Percentiles rank a stretch among this genome's conserved stretches.
These are phyloP conservation scores for Caenorhabditis sp. DNA, from an alignment of 2,888 invertebrate genomes.

Conservation along the genomic window DNA sequence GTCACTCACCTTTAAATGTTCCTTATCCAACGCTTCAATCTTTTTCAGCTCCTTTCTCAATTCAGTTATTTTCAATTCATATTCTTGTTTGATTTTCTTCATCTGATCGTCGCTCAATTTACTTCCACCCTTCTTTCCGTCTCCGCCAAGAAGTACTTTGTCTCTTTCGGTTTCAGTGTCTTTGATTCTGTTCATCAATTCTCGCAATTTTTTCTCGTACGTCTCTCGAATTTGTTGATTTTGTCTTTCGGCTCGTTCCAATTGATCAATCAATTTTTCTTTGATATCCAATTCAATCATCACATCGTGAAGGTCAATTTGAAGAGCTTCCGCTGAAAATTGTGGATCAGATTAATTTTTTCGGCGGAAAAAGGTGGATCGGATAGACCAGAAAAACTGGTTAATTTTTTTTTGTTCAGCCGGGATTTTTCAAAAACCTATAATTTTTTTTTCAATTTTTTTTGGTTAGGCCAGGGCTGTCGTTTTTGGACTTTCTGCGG, in stretches of 20 bases:
- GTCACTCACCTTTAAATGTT: slow-evolving; percentile 78
- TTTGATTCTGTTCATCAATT: slow-evolving; percentile 44
- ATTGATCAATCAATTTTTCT: slow-evolving; percentile 88
- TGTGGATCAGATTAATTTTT: too few species aligned
- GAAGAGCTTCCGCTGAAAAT: slow-evolving; percentile 26
- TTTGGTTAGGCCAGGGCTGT: too few species aligned
- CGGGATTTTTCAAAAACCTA: too few species aligned
- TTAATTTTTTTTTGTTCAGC: too few species aligned
- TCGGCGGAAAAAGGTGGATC: too few species aligned
- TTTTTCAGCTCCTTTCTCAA: slow-evolving; percentile 87
- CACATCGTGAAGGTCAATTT: slow-evolving; percentile 85
- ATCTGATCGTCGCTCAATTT: slow-evolving; percentile 41
- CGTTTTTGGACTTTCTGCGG: too few species aligned
- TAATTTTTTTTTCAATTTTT: too few species aligned
- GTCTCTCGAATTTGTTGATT: slow-evolving; percentile 77
- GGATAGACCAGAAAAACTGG: too few species aligned
- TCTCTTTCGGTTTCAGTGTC: slow-evolving; percentile 62
- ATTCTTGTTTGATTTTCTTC: slow-evolving; percentile 80
- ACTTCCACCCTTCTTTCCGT: slow-evolving; percentile 16
- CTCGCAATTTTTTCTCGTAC: slow-evolving; percentile 59
- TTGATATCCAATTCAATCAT: slow-evolving; percentile 94
- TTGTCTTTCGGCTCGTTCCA: slow-evolving; percentile 86
- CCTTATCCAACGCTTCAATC: slow-evolving; percentile 85
- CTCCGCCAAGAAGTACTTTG: slow-evolving; percentile 47
- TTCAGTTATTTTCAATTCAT: slow-evolving; percentile 83